phyloP scores from a whole-genome alignment of 2,113 vertebrate genomes.

The Saguinus imperator region DNA sequence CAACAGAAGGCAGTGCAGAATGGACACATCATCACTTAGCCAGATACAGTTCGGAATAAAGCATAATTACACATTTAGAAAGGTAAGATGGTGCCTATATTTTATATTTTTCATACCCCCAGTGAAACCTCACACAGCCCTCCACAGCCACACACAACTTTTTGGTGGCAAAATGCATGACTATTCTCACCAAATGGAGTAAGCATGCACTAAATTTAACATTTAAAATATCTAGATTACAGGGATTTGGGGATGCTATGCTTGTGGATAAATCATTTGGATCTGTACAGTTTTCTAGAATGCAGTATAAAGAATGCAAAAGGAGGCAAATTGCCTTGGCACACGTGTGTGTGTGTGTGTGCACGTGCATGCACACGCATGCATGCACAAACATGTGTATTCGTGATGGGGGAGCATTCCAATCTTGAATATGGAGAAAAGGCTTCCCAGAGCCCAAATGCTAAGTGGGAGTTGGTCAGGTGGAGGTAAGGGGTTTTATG shows the following conservation, averaged over 20 bases:
- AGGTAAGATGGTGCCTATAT: background rate
- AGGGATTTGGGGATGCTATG: background rate
- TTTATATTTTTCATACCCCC: background rate
- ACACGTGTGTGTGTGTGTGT: background rate
- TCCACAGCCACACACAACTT: background rate
- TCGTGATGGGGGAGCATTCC: too few species aligned
- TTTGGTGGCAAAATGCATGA: background rate
- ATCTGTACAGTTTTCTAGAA: background rate
- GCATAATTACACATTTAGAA: background rate
- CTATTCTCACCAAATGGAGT: background rate
- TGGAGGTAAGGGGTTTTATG: background rate
- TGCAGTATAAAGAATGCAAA: background rate
- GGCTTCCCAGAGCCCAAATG: background rate
- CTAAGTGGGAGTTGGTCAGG: background rate
- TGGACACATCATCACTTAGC: background rate
- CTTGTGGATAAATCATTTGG: background rate
- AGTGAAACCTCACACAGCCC: background rate
- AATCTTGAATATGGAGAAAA: background rate
- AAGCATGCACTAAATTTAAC: background rate
- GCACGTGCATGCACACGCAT: fast-evolving
- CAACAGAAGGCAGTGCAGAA: background rate
- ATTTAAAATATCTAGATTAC: background rate
- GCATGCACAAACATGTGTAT: too few species aligned
- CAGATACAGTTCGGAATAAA: background rate
- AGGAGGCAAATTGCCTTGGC: background rate